These are phyloP conservation scores for Euura lappo DNA, from an alignment of 1,140 invertebrate genomes.

Conservation along the genomic window DNA sequence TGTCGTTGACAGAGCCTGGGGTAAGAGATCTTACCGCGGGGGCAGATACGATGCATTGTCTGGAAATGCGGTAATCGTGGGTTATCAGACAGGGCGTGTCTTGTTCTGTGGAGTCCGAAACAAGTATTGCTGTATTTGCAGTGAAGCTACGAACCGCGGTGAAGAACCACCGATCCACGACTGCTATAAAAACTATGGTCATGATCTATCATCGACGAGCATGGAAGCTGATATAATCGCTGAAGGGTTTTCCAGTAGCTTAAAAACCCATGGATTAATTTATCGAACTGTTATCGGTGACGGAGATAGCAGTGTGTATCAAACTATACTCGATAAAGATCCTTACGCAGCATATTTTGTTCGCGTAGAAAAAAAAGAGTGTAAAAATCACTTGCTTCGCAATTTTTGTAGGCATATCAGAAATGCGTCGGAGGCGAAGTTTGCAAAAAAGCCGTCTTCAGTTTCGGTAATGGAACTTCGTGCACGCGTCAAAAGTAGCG, in stretches of 20 bases:
- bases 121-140: slow-evolving; percentile 41
- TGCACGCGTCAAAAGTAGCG: no score
- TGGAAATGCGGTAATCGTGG: slow-evolving; percentile 40
- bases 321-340: slow-evolving; percentile 24
- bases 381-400: no score
- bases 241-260: slow-evolving; percentile 39
- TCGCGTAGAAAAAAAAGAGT: slow-evolving; percentile 40
- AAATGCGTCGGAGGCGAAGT: slow-evolving; percentile 16
- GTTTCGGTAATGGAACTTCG: no score
- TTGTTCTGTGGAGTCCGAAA: slow-evolving; percentile 48
- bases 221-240: slow-evolving; percentile 53
- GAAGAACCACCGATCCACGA: slow-evolving; percentile 24
- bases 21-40: slow-evolving; percentile 43
- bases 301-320: slow-evolving; percentile 43
- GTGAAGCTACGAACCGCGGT: slow-evolving; percentile 15
- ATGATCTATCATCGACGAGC: slow-evolving; percentile 25
- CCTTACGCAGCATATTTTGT: slow-evolving; percentile 27
- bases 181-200: slow-evolving; percentile 43
- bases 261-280: slow-evolving; percentile 36
- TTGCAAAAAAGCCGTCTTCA: no score
- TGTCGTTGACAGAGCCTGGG: slow-evolving; percentile 43
- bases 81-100: slow-evolving; percentile 38
- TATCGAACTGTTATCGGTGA: slow-evolving; percentile 43
- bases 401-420: slow-evolving; percentile 17
- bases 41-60: slow-evolving; percentile 43